Evolutionary conservation across 2,113 vertebrate species (phyloP).

Genomic region (Melanocharis versteri): DNA sequence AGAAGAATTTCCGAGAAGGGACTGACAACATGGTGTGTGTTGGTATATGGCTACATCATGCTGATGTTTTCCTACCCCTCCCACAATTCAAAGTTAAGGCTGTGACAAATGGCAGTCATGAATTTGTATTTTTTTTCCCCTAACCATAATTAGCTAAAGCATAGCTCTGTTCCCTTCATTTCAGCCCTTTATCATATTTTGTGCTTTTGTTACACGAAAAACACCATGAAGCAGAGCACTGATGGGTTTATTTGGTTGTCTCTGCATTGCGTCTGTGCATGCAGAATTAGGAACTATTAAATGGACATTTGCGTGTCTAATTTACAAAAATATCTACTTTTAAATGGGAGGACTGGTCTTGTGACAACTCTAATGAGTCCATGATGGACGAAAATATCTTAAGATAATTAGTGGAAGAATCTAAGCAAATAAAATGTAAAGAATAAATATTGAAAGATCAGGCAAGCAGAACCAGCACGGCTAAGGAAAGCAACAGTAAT

Average conservation of each 20-base stretch:
- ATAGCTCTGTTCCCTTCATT: neutral
- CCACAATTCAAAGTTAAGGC: neutral
- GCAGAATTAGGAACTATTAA: neutral
- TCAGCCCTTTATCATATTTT: neutral
- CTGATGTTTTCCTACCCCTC: neutral
- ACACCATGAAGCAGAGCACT: neutral
- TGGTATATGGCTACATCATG: neutral
- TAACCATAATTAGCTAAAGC: neutral
- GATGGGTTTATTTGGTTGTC: neutral
- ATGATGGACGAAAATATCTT: neutral
- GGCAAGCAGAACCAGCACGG: neutral
- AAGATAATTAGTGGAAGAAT: neutral
- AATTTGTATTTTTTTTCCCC: neutral
- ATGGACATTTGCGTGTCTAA: neutral
- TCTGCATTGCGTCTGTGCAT: neutral
- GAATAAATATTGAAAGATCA: neutral
- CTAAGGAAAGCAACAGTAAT: neutral
- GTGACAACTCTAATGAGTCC: neutral
- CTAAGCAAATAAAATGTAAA: neutral
- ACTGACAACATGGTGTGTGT: neutral
- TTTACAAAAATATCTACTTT: neutral
- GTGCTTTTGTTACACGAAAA: neutral
- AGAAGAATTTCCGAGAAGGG: slow-evolving; percentile 24
- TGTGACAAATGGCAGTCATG: neutral
- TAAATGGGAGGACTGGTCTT: neutral